These are phyloP conservation scores for Odontamblyopus lacepedii DNA, from an alignment of 2,797 vertebrate species.

Conservation along the genomic window DNA sequence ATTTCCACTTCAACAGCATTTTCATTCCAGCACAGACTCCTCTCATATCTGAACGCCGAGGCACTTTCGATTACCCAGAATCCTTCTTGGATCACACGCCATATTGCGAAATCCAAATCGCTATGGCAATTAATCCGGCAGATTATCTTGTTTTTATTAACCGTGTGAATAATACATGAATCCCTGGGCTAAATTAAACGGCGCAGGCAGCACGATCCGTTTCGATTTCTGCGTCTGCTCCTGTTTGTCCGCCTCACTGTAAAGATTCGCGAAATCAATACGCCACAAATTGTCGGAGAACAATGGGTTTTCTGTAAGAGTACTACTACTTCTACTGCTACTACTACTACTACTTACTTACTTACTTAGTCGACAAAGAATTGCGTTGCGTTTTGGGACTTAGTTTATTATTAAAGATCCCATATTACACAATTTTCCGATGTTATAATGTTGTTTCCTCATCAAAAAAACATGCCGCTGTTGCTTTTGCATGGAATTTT, in stretches of 20 bases:
- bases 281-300: slow-evolving; percentile 17
- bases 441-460: no score
- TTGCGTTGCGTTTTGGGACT: slow-evolving; percentile 24
- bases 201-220: slow-evolving; percentile 40
- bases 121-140: slow-evolving; percentile 54
- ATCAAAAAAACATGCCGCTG: no score
- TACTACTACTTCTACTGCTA: no score
- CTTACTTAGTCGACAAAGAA: no score
- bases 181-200: slow-evolving; percentile 44
- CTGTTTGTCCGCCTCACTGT: slow-evolving; percentile 18
- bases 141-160: slow-evolving; percentile 65
- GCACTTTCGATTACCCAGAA: slow-evolving; percentile 47
- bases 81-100: slow-evolving; percentile 25
- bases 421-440: no score
- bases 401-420: slow-evolving; percentile 26
- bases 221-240: slow-evolving; percentile 24
- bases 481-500: no score
- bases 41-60: slow-evolving; percentile 8
- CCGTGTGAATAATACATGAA: slow-evolving; percentile 56
- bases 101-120: slow-evolving; percentile 49
- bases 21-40: neutral
- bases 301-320: neutral
- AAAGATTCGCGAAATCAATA: slow-evolving; percentile 15
- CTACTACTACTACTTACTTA: no score
- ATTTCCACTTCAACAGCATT: neutral